Evolutionary conservation across 2,113 vertebrate species (phyloP), one percentile per base, ranked within the genome.

Genomic region (Arizona elegans): DNA sequence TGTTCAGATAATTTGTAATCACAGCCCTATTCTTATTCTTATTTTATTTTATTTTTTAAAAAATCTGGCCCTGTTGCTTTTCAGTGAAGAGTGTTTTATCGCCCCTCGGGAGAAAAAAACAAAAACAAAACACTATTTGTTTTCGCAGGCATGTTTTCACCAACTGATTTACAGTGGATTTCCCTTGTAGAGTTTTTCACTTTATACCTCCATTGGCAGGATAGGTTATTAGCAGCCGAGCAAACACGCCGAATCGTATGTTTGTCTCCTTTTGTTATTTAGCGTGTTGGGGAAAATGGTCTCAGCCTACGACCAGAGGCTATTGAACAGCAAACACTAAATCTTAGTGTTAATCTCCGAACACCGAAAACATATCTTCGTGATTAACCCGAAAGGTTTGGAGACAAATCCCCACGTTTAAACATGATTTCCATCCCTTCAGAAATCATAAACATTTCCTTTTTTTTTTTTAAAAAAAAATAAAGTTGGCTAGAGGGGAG

Each of bases 1-100:
- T 97, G 96, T 96, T 98, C 96, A 98, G 98, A 98, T 97, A 97
- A 97, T 97, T 97, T 97, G 97, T 97, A 98, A 97, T 98, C 96
- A 97, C 96, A 1, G 97, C 96, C n/a, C n/a, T 75, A 33, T 75
- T 59, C 56, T 17, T 53, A 90, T 17, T 75, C 38, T 43, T 43
- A 43, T 2, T 59, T 62, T 29, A 29, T 62, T 26, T 62, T 62
- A 26, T 29, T 65, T 65, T 65, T 12, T 65, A 1, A 62, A 62
- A 58, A 43, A 97, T 96, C 96, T 92, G 12, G 96, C 95, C 96
- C 95, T 17, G 93, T 94, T 96, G 96, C 95, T 96, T 96, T 94
- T 93, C 92, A 92, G 92, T 96, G 95, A 94, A 95, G 96, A 96
- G 95, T 95, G 97, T 97, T 97, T 96, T 95, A 96, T 97, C 96